Evolutionary conservation across 2,113 vertebrate species (phyloP).

Genomic region (Gallinago undulata): DNA sequence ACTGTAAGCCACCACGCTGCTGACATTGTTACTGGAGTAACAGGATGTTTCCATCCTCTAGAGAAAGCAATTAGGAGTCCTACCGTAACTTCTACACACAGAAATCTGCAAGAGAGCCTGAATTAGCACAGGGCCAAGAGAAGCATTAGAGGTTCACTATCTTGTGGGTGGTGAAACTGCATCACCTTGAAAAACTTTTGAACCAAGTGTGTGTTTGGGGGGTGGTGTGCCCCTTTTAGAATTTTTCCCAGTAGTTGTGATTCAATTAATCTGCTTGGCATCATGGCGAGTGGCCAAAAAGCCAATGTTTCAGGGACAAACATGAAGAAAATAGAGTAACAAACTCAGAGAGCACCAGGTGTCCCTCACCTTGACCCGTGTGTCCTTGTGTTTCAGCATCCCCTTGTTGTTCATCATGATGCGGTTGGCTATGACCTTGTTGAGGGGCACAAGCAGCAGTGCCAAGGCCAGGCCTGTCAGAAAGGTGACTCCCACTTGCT

Average conservation of each 20-base stretch:
- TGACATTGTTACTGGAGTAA: not conserved
- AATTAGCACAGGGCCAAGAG: not conserved
- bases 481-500: conserved; percentile 90
- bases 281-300: not conserved
- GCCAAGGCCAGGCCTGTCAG: conserved; percentile 86
- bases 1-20: not conserved
- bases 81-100: not conserved
- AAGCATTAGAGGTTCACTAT: not conserved
- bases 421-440: conserved; percentile 87
- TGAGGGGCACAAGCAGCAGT: conserved; percentile 88
- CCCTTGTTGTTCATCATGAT: conserved; percentile 86
- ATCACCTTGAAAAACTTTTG: not conserved
- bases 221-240: not conserved
- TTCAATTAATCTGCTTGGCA: not conserved
- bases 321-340: not conserved
- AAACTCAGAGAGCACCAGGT: not conserved
- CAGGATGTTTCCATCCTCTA: not conserved
- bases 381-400: conserved; percentile 89
- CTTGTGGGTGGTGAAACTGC: not conserved
- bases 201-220: not conserved
- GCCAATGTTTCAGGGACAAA: not conserved
- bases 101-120: not conserved
- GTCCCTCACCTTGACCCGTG: conserved; percentile 87
- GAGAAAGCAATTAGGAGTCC: not conserved
- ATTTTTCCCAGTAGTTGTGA: not conserved